Base-by-base conservation (phyloP, 2,113 vertebrate genomes). In the Ellobius talpinus region DNA sequence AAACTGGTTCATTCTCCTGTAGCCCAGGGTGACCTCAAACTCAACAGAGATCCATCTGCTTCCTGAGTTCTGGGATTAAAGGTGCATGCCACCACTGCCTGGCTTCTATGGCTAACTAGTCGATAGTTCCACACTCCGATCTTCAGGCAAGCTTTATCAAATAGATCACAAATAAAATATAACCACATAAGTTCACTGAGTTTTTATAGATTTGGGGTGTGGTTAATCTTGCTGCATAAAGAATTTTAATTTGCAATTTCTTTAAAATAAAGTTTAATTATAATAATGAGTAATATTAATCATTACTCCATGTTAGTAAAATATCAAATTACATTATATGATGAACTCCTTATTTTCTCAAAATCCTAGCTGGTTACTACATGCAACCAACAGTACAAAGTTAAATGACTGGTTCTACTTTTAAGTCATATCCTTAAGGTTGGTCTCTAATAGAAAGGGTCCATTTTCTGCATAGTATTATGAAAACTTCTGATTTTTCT, bases 301-400 rank as follows among this genome's bases (percentile, higher is more conserved):
- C 45, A 45, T 45, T 45, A 45, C 24, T 91, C 31, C 10, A 5
- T 70, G n/a, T 87, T 87, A 92, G 3, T n/a, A 55, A 89, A 73
- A 55, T 68, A 10, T 24, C 42, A 95, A 87, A 42, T 92, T 88
- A 68, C 65, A 86, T 58, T 88, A 5, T 58, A 72, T 79, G 14
- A 86, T 77, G 29, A 76, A 87, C 82, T 96, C 16, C 70, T 55
- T 70, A 50, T 45, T 91, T 94, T 96, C 42, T 91, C 55, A 42
- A 95, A 97, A 81, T 89, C 73, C 31, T 81, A 82, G 13, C 42
- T 87, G 82, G 21, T 36, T 78, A n/a, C 29, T 1, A 24, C 24
- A 70, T 76, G 45, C 4, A 70, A 19, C 82, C 72, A 70, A 19
- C 82, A 77, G 39, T 87, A 76, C 0, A 74, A 3, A 76, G 2